Evolutionary conservation across 2,888 invertebrate species (phyloP), one percentile per base, ranked within the genome.

Genomic region (Perizoma flavofasciatum): DNA sequence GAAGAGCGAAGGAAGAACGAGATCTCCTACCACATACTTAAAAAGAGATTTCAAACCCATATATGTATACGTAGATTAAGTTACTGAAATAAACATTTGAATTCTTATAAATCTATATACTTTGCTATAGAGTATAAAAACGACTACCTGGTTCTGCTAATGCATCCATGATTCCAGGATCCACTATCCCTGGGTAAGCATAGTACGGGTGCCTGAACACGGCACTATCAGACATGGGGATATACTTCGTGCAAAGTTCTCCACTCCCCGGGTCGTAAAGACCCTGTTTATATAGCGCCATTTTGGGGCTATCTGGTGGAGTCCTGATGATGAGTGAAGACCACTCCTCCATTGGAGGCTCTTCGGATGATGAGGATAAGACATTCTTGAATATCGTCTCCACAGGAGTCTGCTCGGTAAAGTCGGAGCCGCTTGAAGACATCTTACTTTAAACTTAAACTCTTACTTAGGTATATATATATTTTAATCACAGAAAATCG

Each of bases 161-260:
- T 32, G 82, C 81, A 10, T 73, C 70, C 49, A 69, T 37, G 33
- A 82, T 75, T 9, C 82, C 83, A 6, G 82, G 81, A 49, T 85
- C 80, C 5, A 11, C 43, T 32, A 83, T 61, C 4, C 70, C 66
- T 8, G 82, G 83, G 54, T 81, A 83, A 9, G 61, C 67, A 51
- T 77, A 82, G 55, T 79, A 79, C 1, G 71, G 65, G 59, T 82
- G 82, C 22, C 66, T 57, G 1, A 73, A 49, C 3, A 82, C 72
- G 4, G 74, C 73, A 49, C 84, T 85, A 22, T 72, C 73, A 4
- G 86, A 86, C 59, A 79, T 55, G 0, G 75, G 34, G 5, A 83
- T 70, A 53, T 83, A 85, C 45, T 80, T 75, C 0, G 74, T 61
- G 47, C 86, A 86, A 47, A 85, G 68, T 35, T 85, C 82, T 0